Base-by-base conservation (phyloP, 2,888 invertebrate genomes). In the Andrena trimmerana region DNA sequence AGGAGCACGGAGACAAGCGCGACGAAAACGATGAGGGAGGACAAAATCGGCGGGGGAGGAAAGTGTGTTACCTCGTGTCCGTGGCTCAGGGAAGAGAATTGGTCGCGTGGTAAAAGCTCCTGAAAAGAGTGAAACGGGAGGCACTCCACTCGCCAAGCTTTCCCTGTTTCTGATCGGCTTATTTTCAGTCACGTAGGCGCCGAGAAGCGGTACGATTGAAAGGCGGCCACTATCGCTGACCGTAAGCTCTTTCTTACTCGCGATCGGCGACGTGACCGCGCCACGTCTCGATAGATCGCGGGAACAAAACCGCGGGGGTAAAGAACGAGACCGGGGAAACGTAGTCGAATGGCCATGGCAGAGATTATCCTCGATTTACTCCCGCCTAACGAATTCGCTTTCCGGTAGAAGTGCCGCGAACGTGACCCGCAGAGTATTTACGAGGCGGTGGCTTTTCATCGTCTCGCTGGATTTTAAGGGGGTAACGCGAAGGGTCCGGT, bases 231-330 rank as follows among this genome's bases (percentile, higher is more conserved):
- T 78, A 81, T 77, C 81, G 83, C 72, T 70, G 76, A 69, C 81
- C 81, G 73, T 81, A 81, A 77, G 69, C 77, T 24, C 42, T 69
- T 74, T 83, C 78, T 81, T 57, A 48, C 63, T 27, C 27, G 24
- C 60, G 70, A 81, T 74, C 75, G 42, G 52, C 83, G 42, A 78
- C 81, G 81, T 81, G 81, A 81, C 74, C 81, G 73, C 57, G n/a
- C 69, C 69, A 52, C 31, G 20, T 62, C 52, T 57, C 78, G 71
- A 59, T 66, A 63, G 50, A 48, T 67, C 68, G 36, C 59, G 67
- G 6, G 50, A 78, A 42, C 67, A 33, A 68, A 60, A 62, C 59
- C 75, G 31, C 48, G 16, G 27, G 1, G 20, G 50, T 8, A 48
- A 59, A 27, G 67, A 74, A 59, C 60, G 10, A 29, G 57, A 27